Percentiles rank a stretch among this genome's conserved stretches.
Evolutionary conservation across 2,888 invertebrate genomes (phyloP).

Genomic region (Cosmopolites sordidus): DNA sequence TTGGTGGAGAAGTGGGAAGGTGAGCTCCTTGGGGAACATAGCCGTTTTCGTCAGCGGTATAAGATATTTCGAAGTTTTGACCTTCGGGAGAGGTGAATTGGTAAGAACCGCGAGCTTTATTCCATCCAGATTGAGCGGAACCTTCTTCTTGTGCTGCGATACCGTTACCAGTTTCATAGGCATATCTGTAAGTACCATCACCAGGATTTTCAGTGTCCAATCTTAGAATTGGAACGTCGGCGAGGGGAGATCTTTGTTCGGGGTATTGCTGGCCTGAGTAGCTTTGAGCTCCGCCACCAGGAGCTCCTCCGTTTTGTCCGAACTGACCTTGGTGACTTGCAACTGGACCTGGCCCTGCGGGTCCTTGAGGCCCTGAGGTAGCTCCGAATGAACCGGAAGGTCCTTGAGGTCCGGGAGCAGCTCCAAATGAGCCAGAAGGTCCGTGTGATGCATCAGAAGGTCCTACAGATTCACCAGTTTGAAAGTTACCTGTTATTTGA

Average conservation of each 20-base stretch:
- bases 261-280: slow-evolving; percentile 7
- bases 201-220: slow-evolving; percentile 30
- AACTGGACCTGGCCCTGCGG: slow-evolving; percentile 4
- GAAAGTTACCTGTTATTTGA: too few species aligned
- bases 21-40: slow-evolving; percentile 60
- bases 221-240: slow-evolving; percentile 23
- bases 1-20: slow-evolving; percentile 62
- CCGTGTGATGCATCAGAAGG: neutral
- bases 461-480: neutral
- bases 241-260: slow-evolving; percentile 18
- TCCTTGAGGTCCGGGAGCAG: slow-evolving; percentile 3
- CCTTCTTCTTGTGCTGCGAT: slow-evolving; percentile 46
- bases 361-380: slow-evolving; percentile 12
- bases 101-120: slow-evolving; percentile 35
- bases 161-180: slow-evolving; percentile 56
- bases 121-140: slow-evolving; percentile 36
- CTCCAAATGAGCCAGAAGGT: slow-evolving; percentile 1
- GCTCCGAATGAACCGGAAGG: slow-evolving; percentile 1
- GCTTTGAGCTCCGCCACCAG: slow-evolving; percentile 5
- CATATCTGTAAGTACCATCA: slow-evolving; percentile 36
- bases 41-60: slow-evolving; percentile 67
- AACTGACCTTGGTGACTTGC: slow-evolving; percentile 5
- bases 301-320: slow-evolving; percentile 3
- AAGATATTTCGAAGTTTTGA: slow-evolving; percentile 49
- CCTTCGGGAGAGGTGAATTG: slow-evolving; percentile 38